Percentiles rank a stretch among this genome's conserved stretches.
Conservation (phyloP, 2,113 vertebrate species). For the Morone chrysops region DNA sequence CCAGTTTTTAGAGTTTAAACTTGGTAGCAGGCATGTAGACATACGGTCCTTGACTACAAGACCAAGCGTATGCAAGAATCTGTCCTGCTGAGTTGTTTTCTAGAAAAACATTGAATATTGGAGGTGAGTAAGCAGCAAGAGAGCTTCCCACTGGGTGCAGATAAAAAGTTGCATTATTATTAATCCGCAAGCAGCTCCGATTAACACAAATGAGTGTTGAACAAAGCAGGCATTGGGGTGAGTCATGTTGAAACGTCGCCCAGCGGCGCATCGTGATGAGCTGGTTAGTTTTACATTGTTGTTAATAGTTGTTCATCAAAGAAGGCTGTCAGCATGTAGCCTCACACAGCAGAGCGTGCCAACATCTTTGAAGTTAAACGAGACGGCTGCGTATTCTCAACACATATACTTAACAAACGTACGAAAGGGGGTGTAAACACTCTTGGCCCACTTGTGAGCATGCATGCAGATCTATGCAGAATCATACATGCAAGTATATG, state of each 20-base stretch:
- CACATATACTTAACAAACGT: constrained; percentile 15
- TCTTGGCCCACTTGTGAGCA: constrained; percentile 8
- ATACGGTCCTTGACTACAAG: constrained; percentile 1
- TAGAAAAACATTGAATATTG: neutral
- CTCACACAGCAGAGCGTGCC: constrained; percentile 52
- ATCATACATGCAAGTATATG: constrained; percentile 6
- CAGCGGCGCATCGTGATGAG: constrained; percentile 63
- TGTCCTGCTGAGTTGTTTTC: constrained; percentile 1
- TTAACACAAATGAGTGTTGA: constrained; percentile 38
- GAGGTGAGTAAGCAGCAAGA: constrained; percentile 1
- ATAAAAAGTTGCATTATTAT: constrained; percentile 35
- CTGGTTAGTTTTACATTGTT: constrained; percentile 72
- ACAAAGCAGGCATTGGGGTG: constrained; percentile 55
- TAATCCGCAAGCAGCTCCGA: constrained; percentile 42
- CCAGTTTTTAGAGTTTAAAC: neutral
- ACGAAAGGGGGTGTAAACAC: neutral
- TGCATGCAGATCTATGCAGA: constrained; percentile 22
- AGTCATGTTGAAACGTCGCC: constrained; percentile 62
- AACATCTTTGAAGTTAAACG: constrained; percentile 72
- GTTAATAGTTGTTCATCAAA: constrained; percentile 81
- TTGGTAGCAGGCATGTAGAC: constrained; percentile 7
- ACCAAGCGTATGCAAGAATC: constrained; percentile 9
- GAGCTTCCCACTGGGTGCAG: constrained; percentile 23
- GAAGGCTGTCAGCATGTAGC: constrained; percentile 75
- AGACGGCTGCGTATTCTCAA: constrained; percentile 30